Base-by-base conservation (phyloP, 2,797 vertebrate genomes). In the Salmo trutta region DNA sequence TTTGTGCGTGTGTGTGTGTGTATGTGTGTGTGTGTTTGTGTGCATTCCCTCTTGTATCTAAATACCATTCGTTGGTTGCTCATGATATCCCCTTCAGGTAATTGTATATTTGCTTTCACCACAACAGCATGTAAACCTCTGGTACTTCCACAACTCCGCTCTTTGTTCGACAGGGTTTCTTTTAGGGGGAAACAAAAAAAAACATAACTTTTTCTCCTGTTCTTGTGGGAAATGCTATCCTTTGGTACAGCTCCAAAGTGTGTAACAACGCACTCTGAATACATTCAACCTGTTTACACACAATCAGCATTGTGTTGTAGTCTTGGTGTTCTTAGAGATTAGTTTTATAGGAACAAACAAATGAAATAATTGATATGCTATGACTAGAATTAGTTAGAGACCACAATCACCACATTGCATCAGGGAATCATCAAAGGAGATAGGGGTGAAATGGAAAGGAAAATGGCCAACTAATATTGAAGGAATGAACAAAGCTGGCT, bases 61-160 rank as follows among this genome's bases (percentile, higher is more conserved):
- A 89, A 86, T 81, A 85, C 79, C 79, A 73, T 83, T 77, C 75
- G 51, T 71, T 56, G 65, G 33, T 73, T 77, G 77, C 79, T 86
- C 81, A 83, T 73, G 81, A 75, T 87, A 86, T 84, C 78, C 85
- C 75, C 75, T 75, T 84, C 79, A 87, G 73, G 80, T 88, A 84
- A 88, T 84, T 67, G 31, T 80, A 86, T 82, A 84, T 85, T 80
- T 84, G 81, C 75, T 81, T 87, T 81, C 81, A 80, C 75, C 77
- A 82, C 82, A 89, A 83, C 87, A 84, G 82, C 82, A 80, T 88
- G 82, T 83, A 80, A 73, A 74, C 80, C 80, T 41, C 75, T 84
- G 68, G 82, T 81, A 74, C 67, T 69, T 82, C 79, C 79, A 77
- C 80, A 75, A 19, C 67, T 71, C 76, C 74, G 69, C 53, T 72